Percentiles rank a stretch among this genome's conserved stretches.
phyloP scores from a whole-genome alignment of 1,140 invertebrate genomes.

The Caenorhabditis tropicalis region DNA sequence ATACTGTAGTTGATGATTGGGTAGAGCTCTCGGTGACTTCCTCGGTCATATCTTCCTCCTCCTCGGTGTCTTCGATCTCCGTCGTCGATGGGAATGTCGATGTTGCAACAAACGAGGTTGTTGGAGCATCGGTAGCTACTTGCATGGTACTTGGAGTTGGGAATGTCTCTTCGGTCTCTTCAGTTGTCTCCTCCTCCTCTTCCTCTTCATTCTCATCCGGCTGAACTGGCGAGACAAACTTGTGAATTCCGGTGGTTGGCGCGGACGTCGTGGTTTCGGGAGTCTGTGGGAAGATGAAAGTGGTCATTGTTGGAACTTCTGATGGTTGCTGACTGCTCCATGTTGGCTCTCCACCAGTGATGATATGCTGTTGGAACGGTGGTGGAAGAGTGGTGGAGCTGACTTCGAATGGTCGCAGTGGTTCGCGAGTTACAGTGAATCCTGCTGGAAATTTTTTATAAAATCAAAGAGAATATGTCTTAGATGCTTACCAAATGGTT shows the following conservation, averaged over 20 bases:
- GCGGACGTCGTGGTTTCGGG: conserved; percentile 1
- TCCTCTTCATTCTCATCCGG: conserved; percentile 33
- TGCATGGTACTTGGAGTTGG: conserved; percentile 44
- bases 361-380: conserved; percentile 1
- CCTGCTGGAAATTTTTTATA: not conserved
- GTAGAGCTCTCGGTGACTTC: conserved; percentile 36
- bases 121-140: not conserved
- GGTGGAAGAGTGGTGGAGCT: conserved; percentile 11
- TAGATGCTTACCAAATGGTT: not conserved
- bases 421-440: not conserved
- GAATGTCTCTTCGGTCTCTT: conserved; percentile 31
- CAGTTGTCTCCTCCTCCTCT: conserved; percentile 31
- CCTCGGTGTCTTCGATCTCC: conserved; percentile 52
- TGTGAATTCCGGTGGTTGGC: conserved; percentile 1
- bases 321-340: conserved; percentile 24
- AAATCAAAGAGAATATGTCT: not conserved
- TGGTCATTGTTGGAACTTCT: not conserved
- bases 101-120: not conserved
- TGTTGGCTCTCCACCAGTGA: conserved; percentile 11
- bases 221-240: not conserved
- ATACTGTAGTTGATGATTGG: conserved; percentile 17
- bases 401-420: conserved; percentile 6
- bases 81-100: conserved; percentile 6
- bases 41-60: conserved; percentile 51
- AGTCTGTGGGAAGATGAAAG: conserved; percentile 50